Percentiles rank a stretch among this genome's conserved stretches.
Evolutionary conservation across 2,888 invertebrate species (phyloP).

Genomic region (Drosophila prostipennis): DNA sequence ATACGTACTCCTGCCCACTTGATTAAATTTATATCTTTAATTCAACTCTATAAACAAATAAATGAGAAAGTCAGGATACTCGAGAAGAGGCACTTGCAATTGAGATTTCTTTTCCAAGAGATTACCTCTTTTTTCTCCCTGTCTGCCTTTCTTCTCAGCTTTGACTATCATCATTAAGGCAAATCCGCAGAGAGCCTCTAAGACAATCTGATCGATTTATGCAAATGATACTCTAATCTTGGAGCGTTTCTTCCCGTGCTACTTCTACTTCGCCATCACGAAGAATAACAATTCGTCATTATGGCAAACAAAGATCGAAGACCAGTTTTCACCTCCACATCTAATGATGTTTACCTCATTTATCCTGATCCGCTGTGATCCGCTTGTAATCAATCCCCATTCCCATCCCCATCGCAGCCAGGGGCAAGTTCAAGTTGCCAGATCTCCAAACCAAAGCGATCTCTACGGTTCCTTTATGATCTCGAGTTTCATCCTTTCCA

Average conservation of each 20-base stretch:
- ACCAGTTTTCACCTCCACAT: slow-evolving; percentile 30
- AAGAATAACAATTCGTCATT: slow-evolving; percentile 48
- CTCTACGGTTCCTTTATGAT: slow-evolving; percentile 12
- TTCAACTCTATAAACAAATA: background rate
- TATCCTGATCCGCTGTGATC: slow-evolving; percentile 40
- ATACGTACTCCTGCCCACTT: background rate
- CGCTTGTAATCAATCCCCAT: slow-evolving; percentile 44
- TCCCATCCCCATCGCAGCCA: slow-evolving; percentile 29
- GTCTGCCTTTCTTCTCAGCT: background rate
- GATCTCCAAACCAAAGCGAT: slow-evolving; percentile 2
- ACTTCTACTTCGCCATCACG: slow-evolving; percentile 1
- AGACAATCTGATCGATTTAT: slow-evolving; percentile 41
- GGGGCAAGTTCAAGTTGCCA: slow-evolving; percentile 64
- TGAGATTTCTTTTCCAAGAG: slow-evolving; percentile 9
- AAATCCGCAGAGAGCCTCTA: slow-evolving; percentile 10
- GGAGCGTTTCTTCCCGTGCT: slow-evolving; percentile 2
- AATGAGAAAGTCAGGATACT: slow-evolving; percentile 18
- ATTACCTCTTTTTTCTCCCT: background rate
- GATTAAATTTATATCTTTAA: slow-evolving; percentile 15
- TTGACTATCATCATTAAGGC: slow-evolving; percentile 23
- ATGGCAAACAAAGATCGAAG: slow-evolving; percentile 42
- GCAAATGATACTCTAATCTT: slow-evolving; percentile 42
- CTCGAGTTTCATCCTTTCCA: slow-evolving; percentile 29
- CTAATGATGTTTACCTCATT: slow-evolving; percentile 55
- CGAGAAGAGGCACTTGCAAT: slow-evolving; percentile 9